Conservation (phyloP, 2,797 vertebrate genomes). For the Girardinus metallicus region DNA sequence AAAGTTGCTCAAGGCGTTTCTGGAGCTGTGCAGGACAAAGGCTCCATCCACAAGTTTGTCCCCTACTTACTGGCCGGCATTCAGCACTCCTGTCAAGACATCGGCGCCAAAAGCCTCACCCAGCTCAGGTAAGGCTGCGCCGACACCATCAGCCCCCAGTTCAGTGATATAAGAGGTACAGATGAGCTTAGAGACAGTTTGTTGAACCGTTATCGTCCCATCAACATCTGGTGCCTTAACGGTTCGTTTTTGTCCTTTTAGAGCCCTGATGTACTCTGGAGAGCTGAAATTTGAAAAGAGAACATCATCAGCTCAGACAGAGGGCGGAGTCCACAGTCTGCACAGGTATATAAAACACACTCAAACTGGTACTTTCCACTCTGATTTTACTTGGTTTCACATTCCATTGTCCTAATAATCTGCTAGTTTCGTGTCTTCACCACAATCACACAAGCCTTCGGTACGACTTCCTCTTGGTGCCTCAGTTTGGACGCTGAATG, state of each 20-base stretch:
- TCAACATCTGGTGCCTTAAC: neutral
- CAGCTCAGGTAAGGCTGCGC: constrained; percentile 86
- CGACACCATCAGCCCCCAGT: fast-evolving
- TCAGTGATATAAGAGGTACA: neutral
- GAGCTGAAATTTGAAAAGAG: constrained; percentile 98
- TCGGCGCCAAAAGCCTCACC: constrained; percentile 94
- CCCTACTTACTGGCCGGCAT: constrained; percentile 95
- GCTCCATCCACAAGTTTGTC: constrained; percentile 97
- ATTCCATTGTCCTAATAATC: constrained; percentile 17
- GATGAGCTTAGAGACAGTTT: neutral
- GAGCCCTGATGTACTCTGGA: constrained; percentile 98
- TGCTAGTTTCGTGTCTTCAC: constrained; percentile 33
- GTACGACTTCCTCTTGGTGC: constrained; percentile 43
- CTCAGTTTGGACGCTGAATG: neutral
- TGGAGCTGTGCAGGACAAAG: constrained; percentile 96
- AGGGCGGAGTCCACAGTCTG: constrained; percentile 95
- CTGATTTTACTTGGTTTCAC: constrained; percentile 19
- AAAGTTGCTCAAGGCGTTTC: constrained; percentile 99
- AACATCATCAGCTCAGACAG: constrained; percentile 91
- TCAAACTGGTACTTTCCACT: neutral
- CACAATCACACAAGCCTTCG: constrained; percentile 21
- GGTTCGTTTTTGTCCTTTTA: constrained; percentile 50
- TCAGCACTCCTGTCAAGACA: constrained; percentile 98
- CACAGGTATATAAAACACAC: constrained; percentile 87
- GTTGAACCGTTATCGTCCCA: neutral